These are phyloP conservation scores for Cheilosia impressa DNA, from an alignment of 2,888 invertebrate genomes.

Conservation along the genomic window DNA sequence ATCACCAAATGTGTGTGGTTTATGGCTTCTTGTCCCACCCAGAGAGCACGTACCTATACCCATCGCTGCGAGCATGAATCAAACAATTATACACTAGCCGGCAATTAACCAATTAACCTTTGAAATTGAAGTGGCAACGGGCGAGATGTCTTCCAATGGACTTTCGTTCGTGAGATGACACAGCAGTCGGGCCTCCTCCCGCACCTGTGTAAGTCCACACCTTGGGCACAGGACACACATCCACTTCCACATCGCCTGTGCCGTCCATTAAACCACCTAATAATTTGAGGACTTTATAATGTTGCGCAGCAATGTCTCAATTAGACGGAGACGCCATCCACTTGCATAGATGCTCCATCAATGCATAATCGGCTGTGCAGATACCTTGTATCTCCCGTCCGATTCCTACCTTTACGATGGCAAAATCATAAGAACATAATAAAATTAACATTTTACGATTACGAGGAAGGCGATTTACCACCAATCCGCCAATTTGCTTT, in stretches of 20 bases:
- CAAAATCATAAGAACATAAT: slow-evolving; percentile 72
- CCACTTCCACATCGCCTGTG: neutral
- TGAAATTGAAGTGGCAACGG: slow-evolving; percentile 27
- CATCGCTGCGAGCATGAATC: neutral
- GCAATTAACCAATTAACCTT: slow-evolving; percentile 60
- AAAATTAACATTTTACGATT: slow-evolving; percentile 72
- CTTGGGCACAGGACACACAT: slow-evolving; percentile 2
- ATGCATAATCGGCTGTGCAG: neutral
- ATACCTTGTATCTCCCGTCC: slow-evolving; percentile 4
- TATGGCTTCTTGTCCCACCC: neutral
- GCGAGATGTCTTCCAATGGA: slow-evolving; percentile 28
- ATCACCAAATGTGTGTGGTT: neutral
- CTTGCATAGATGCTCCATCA: slow-evolving; percentile 13
- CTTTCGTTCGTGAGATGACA: slow-evolving; percentile 25
- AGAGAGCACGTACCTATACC: neutral
- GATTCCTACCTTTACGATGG: slow-evolving; percentile 57
- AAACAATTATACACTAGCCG: neutral
- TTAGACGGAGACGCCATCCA: slow-evolving; percentile 48
- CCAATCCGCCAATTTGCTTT: slow-evolving; percentile 57
- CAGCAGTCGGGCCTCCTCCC: neutral
- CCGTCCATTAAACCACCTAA: slow-evolving; percentile 30
- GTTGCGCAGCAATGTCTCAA: slow-evolving; percentile 63
- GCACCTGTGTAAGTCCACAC: slow-evolving; percentile 9
- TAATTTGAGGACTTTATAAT: slow-evolving; percentile 72
- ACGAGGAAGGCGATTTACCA: slow-evolving; percentile 63